Percentiles rank a stretch among this genome's conserved stretches.
These are phyloP conservation scores for Scarus forsteni DNA, from an alignment of 2,797 vertebrate species.

Conservation along the genomic window DNA sequence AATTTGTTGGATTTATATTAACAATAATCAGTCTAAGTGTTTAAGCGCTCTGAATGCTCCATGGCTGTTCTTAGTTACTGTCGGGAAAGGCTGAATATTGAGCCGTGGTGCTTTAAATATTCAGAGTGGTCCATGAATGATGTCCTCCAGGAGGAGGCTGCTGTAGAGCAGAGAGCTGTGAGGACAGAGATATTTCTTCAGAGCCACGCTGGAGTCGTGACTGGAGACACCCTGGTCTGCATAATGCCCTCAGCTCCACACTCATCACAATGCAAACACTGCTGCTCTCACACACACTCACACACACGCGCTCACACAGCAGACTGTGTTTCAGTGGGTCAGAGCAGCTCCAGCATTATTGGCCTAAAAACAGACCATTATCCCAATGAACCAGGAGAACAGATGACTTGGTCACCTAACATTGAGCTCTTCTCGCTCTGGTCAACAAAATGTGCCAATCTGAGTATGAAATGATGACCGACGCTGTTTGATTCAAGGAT, in stretches of 20 bases:
- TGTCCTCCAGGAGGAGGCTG: neutral
- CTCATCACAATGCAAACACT: slow-evolving; percentile 1
- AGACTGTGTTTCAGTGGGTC: neutral
- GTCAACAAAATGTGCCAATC: too few species aligned
- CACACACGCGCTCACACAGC: neutral
- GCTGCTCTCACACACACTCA: slow-evolving; percentile 17
- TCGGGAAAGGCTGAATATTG: too few species aligned
- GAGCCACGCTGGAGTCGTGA: slow-evolving; percentile 37
- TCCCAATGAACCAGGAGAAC: neutral
- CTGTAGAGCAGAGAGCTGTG: neutral
- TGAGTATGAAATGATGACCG: too few species aligned
- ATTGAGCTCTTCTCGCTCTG: too few species aligned
- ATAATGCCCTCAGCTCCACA: slow-evolving; percentile 6
- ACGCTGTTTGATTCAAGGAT: too few species aligned
- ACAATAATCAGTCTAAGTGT: too few species aligned
- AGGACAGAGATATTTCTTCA: slow-evolving; percentile 1
- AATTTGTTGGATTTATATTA: too few species aligned
- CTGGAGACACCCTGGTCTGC: slow-evolving; percentile 8
- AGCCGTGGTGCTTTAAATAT: too few species aligned
- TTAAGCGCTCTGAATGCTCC: too few species aligned
- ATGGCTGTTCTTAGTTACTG: too few species aligned
- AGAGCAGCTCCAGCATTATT: neutral
- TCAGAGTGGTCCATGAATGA: too few species aligned
- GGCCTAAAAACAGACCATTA: neutral
- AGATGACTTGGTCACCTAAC: too few species aligned